phyloP scores from a whole-genome alignment of 1,140 invertebrate species.

The Homarus americanus region DNA sequence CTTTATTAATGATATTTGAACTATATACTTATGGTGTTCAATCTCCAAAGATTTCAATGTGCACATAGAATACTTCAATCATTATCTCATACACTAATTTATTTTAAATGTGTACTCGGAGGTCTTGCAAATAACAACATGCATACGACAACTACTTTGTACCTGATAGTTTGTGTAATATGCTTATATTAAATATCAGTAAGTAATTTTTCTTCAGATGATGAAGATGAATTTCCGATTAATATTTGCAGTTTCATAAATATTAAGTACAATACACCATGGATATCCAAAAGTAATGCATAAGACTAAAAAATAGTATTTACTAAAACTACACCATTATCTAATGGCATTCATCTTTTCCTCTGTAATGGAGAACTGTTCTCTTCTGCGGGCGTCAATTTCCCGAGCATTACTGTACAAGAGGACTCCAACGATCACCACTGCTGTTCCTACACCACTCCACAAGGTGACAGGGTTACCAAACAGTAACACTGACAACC shows the following conservation, averaged over 20 bases:
- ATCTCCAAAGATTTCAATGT: neutral
- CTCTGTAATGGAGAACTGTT: conserved; percentile 70
- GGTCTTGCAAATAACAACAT: too few relatives aligned
- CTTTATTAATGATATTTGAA: too few relatives aligned
- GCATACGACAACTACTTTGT: too few relatives aligned
- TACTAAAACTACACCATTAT: conserved; percentile 13
- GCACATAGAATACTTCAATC: neutral
- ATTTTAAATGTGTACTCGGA: too few relatives aligned
- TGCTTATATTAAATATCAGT: too few relatives aligned
- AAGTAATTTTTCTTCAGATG: neutral
- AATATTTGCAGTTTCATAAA: neutral
- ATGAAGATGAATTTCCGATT: neutral
- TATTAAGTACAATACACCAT: neutral
- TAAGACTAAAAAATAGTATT: neutral
- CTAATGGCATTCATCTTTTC: conserved; percentile 51
- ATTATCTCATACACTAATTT: neutral
- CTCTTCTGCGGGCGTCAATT: conserved; percentile 60
- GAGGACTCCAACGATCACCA: conserved; percentile 88
- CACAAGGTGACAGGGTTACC: conserved; percentile 88
- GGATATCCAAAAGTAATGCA: neutral
- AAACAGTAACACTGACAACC: conserved; percentile 89
- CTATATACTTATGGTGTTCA: too few relatives aligned
- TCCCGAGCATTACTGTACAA: conserved; percentile 85
- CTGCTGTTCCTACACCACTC: conserved; percentile 86
- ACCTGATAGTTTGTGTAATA: too few relatives aligned